phyloP scores from a whole-genome alignment of 2,888 invertebrate genomes.

The Cerastoderma edule region DNA sequence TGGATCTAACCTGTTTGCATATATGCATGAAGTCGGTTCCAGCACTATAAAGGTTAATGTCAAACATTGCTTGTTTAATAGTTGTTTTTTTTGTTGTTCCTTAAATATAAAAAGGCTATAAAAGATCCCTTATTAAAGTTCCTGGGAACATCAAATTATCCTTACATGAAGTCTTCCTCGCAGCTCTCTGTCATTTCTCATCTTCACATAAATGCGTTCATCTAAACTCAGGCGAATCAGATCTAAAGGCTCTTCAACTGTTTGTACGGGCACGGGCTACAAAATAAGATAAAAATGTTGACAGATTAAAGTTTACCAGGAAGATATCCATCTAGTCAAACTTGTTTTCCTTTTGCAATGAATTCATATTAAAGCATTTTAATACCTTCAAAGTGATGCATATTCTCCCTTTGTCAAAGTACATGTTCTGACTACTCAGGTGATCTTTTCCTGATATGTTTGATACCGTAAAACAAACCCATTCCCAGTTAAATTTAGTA shows the following conservation, averaged over 20 bases:
- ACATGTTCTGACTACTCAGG: not conserved
- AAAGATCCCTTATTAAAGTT: too few species aligned
- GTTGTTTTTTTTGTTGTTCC: too few species aligned
- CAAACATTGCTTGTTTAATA: too few species aligned
- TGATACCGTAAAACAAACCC: too few species aligned
- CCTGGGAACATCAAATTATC: too few species aligned
- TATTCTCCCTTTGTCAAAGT: not conserved
- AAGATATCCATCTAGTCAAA: not conserved
- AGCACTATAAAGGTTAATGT: too few species aligned
- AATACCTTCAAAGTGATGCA: not conserved
- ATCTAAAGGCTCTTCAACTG: constrained; percentile 98
- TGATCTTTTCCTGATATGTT: not conserved
- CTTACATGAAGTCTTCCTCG: constrained; percentile 96
- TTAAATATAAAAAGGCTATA: too few species aligned
- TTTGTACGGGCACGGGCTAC: constrained; percentile 83
- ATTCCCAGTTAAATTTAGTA: too few species aligned
- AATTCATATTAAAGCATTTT: not conserved
- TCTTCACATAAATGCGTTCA: constrained; percentile 99
- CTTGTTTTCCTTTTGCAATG: not conserved
- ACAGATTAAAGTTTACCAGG: not conserved
- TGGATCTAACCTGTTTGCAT: too few species aligned
- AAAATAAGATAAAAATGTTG: not conserved
- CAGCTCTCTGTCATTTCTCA: constrained; percentile 99
- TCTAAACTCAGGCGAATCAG: constrained; percentile 98
- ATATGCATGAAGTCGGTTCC: too few species aligned